Base-by-base conservation (phyloP, 1,140 invertebrate species). In the Lutraria rhynchaena region DNA sequence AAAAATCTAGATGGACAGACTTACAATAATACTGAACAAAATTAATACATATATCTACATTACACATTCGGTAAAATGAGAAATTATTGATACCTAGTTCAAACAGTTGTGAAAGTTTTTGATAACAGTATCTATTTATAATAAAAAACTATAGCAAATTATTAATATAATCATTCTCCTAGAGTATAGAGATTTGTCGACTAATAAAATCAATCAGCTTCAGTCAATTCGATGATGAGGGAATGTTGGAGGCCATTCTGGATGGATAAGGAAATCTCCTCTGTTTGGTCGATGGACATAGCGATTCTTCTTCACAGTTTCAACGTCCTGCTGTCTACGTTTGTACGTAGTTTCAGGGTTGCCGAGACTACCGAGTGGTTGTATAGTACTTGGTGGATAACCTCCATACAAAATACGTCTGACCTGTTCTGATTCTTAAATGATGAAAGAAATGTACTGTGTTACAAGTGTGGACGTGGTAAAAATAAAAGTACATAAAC, bases 221-320 rank as follows among this genome's bases (percentile, higher is more conserved):
- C 37, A 67, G 44, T 67, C 63, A 46, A 90, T 65, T 58, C 71
- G 83, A 60, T 90, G 89, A 65, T 89, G 89, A 33, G 82, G 75
- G 7, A 90, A 67, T 24, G 85, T 76, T n/a, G 88, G 81, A 44
- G 87, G 87, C 84, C 86, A 90, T 46, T 88, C 87, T 22, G 89
- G 89, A 70, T 90, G 89, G 17, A 90, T 88, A 17, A 87, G 65
- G 55, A 87, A 90, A 49, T 90, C 89, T 11, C 89, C 88, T 22
- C 88, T 61, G 13, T 67, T 71, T 44, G 82, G 63, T 58, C 67
- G 74, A 37, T 81, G 67, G 4, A 81, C 35, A 35, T 73, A 74
- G 13, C 41, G 37, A 0, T 67, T 11, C 37, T 65, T 73, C 13
- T 33, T 31, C 1, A 81, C 60, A 44, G 35, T 55, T 22, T 71